Conservation (phyloP, 2,797 vertebrate genomes). For the Arnoldichthys spilopterus region DNA sequence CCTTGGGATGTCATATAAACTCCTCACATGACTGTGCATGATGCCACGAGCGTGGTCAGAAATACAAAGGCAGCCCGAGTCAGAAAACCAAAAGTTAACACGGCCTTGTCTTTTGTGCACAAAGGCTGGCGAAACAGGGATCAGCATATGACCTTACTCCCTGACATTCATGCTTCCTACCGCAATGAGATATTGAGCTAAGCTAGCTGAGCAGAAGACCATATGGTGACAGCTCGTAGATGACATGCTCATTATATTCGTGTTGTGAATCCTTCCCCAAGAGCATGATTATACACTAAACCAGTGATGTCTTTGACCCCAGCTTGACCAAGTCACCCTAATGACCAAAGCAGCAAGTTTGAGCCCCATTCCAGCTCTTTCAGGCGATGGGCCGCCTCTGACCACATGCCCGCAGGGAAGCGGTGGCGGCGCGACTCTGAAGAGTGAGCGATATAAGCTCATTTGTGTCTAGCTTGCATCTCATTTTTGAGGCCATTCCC, state of each 20-base stretch:
- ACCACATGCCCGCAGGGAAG: not conserved
- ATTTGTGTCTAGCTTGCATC: slow-evolving; percentile 26
- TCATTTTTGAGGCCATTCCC: not conserved
- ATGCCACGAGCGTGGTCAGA: slow-evolving; percentile 16
- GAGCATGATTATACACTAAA: slow-evolving; percentile 35
- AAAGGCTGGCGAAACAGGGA: slow-evolving; percentile 35
- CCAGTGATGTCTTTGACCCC: slow-evolving; percentile 10
- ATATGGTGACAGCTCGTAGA: slow-evolving; percentile 38
- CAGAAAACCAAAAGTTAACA: slow-evolving; percentile 28
- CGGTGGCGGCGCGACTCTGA: slow-evolving; percentile 6
- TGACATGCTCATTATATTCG: slow-evolving; percentile 38
- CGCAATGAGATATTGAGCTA: slow-evolving; percentile 22
- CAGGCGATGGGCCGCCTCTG: slow-evolving; percentile 6
- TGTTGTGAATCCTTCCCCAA: not conserved
- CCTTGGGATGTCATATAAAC: slow-evolving; percentile 5
- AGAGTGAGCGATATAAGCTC: slow-evolving; percentile 27
- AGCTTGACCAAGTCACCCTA: slow-evolving; percentile 17
- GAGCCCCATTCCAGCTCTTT: not conserved
- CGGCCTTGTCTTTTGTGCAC: slow-evolving; percentile 15
- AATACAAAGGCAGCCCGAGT: slow-evolving; percentile 4
- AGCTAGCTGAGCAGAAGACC: slow-evolving; percentile 37
- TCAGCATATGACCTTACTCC: slow-evolving; percentile 47
- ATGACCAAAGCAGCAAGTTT: slow-evolving; percentile 11
- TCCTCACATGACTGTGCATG: not conserved
- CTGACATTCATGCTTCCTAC: slow-evolving; percentile 37